Percentiles rank a stretch among this genome's conserved stretches.
Conservation (phyloP, 1,140 invertebrate genomes). For the Microplitis mediator region DNA sequence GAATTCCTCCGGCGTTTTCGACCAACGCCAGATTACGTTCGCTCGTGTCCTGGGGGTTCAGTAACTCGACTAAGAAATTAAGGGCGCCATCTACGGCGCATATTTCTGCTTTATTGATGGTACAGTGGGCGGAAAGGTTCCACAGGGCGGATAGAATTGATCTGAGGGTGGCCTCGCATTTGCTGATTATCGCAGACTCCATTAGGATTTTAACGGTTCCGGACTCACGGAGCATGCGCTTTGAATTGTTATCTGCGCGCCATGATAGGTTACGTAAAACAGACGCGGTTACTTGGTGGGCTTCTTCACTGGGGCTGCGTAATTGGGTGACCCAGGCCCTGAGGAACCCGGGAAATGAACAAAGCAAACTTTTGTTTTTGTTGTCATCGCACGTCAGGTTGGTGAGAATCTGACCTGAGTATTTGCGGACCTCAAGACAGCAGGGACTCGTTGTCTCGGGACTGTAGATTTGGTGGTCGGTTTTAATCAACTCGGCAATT, state of each 20-base stretch:
- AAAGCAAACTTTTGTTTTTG: conserved; percentile 92
- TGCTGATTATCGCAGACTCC: conserved; percentile 84
- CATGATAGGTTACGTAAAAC: conserved; percentile 96
- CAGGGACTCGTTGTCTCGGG: conserved; percentile 77
- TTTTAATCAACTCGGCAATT: conserved; percentile 87
- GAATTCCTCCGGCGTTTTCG: conserved; percentile 93
- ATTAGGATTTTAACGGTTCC: conserved; percentile 85
- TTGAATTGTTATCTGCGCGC: conserved; percentile 90
- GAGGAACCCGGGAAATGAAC: conserved; percentile 90
- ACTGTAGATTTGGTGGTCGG: conserved; percentile 84
- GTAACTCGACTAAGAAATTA: conserved; percentile 86
- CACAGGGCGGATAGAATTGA: conserved; percentile 92
- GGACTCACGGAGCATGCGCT: conserved; percentile 86
- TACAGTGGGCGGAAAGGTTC: conserved; percentile 95
- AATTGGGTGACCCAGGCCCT: conserved; percentile 87
- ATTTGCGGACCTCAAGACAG: conserved; percentile 86
- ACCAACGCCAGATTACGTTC: conserved; percentile 84
- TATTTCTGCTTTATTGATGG: conserved; percentile 91
- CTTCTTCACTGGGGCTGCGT: conserved; percentile 85
- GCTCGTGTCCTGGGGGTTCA: conserved; percentile 85
- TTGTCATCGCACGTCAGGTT: conserved; percentile 96
- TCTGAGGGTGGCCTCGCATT: conserved; percentile 92
- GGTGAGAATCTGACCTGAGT: conserved; percentile 95
- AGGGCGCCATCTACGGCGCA: conserved; percentile 87
- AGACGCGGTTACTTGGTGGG: conserved; percentile 91